Conservation (phyloP, 1,140 invertebrate species). For the Pogonognathellus flavescens region DNA sequence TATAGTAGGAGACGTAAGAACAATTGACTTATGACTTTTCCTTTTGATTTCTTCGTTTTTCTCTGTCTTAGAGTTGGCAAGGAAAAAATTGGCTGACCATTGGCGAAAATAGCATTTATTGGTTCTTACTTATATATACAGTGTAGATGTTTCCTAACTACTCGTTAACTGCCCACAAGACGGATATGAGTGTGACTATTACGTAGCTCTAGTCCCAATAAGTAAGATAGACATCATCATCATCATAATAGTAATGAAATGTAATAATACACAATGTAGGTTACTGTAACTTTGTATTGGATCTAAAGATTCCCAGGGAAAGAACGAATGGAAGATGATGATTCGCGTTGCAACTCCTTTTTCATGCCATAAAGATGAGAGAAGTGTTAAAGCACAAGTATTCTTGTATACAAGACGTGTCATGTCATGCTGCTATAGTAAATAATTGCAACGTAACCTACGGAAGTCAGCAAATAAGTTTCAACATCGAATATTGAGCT, state of each 20-base stretch:
- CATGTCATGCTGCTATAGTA: slow-evolving; percentile 11
- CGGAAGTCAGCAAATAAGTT: slow-evolving; percentile 48
- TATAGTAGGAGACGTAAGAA: not conserved
- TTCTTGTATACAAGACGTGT: not conserved
- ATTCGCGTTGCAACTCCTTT: slow-evolving; percentile 21
- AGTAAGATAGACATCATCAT: slow-evolving; percentile 39
- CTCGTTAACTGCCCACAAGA: not conserved
- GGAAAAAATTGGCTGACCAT: not conserved
- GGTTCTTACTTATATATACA: not conserved
- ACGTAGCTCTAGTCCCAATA: not conserved
- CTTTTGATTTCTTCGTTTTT: slow-evolving; percentile 11
- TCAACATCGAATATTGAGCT: not conserved
- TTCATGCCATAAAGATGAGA: too few relatives aligned
- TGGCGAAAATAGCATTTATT: not conserved
- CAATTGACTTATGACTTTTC: slow-evolving; percentile 34
- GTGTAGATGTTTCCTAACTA: not conserved
- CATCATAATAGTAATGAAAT: slow-evolving; percentile 28
- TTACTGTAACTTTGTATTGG: not conserved
- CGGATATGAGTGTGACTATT: not conserved
- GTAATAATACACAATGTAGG: slow-evolving; percentile 13
- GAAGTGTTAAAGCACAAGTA: too few relatives aligned
- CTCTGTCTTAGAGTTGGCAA: slow-evolving; percentile 18
- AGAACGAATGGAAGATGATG: not conserved
- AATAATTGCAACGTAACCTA: slow-evolving; percentile 38
- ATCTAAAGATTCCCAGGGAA: not conserved